Base-by-base conservation (phyloP, 2,797 vertebrate species). In the Tragopan temminckii region DNA sequence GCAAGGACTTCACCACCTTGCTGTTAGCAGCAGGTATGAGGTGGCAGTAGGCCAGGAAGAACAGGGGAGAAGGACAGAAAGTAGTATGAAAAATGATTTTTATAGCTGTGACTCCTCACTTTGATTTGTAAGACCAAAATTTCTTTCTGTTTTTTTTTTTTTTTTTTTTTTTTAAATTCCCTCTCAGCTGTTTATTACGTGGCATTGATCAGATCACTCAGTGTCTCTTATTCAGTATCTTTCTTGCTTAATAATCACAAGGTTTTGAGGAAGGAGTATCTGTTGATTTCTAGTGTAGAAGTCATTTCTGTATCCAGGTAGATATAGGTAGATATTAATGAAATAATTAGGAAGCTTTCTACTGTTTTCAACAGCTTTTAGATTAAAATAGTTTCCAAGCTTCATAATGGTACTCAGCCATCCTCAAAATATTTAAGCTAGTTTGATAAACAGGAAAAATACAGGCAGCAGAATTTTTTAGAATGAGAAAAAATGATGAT, bases 11-110 rank as follows among this genome's bases (percentile, higher is more conserved):
- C 48, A 46, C 68, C 40, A 75, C 69, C 48, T 64, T 52, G 15
- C 19, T 84, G 12, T 18, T 31, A 55, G 58, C 0, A 0, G 53
- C 17, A 42, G 11, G 72, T 64, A 17, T 8, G 10, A 88, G 13
- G 10, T 25, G 36, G 7, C 7, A 0, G 0, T 61, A 14, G 9
- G 52, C 9, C 11, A 59, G 21, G 16, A 80, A 43, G 6, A 82
- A n/a, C 9, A 80, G 5, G 48, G 33, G 77, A 59, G 33, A 68
- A 40, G 6, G 7, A 14, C 8, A 45, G 6, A 15, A 3, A 2
- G 23, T 20, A 35, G 17, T 23, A 69, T 7, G 13, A 52, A 88
- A 88, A 77, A 24, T 50, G 46, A 17, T 55, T 79, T 79, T 62
- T 89, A 9, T 35, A 43, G 13, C 43, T 80, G 21, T 31, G 16